A percentile compares a stretch with the other conserved stretches of the same genome.
phyloP scores from a whole-genome alignment of 2,888 invertebrate genomes.

The Zaprionus obscuricornis region DNA sequence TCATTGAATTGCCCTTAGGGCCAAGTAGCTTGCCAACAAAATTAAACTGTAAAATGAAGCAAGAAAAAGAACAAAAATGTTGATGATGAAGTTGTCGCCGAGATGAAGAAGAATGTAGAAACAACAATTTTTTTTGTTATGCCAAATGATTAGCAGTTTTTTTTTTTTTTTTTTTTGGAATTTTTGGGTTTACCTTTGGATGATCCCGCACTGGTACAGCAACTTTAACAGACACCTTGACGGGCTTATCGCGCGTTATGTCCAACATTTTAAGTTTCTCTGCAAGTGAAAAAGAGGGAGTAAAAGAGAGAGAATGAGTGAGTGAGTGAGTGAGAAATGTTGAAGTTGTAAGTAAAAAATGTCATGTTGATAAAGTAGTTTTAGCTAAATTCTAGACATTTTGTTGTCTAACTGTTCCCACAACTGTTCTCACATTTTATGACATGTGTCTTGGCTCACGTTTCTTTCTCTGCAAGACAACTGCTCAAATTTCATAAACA shows the following conservation, averaged over 20 bases:
- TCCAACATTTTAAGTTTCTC: conserved; percentile 90
- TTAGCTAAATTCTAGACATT: too few species aligned
- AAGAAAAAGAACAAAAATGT: background rate
- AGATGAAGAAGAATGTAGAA: background rate
- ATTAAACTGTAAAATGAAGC: conserved; percentile 89
- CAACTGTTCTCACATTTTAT: too few species aligned
- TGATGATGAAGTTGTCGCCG: too few species aligned
- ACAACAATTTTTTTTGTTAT: conserved; percentile 29
- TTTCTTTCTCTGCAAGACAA: too few species aligned
- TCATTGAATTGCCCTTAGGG: conserved; percentile 96
- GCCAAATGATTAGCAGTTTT: conserved; percentile 1
- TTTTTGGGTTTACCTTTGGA: conserved; percentile 87
- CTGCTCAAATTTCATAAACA: too few species aligned
- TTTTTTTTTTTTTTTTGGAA: background rate
- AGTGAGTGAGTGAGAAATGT: conserved; percentile 1
- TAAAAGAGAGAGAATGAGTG: conserved; percentile 13
- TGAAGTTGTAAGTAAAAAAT: too few species aligned
- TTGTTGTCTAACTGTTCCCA: too few species aligned
- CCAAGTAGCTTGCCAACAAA: conserved; percentile 97
- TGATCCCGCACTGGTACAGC: conserved; percentile 94
- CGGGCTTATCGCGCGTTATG: conserved; percentile 93
- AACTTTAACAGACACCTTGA: conserved; percentile 93
- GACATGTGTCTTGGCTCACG: too few species aligned
- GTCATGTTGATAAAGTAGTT: too few species aligned
- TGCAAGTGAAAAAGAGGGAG: conserved; percentile 40